These are phyloP conservation scores for Neuroscelio doddi DNA, from an alignment of 2,888 invertebrate genomes.

Conservation along the genomic window DNA sequence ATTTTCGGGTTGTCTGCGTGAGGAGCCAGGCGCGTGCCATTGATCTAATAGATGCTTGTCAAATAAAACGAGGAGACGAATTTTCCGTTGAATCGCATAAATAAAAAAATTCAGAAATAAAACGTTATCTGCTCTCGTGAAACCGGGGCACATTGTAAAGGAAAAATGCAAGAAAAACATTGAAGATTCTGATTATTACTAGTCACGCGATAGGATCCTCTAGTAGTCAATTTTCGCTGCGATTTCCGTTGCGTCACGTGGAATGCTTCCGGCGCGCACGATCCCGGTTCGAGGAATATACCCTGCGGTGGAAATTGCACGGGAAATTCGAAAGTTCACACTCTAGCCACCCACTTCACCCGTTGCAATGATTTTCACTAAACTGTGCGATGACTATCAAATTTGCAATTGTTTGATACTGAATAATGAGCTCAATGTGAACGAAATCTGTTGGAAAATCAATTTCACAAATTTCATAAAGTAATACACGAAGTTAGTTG, in stretches of 20 bases:
- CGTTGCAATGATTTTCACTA: slow-evolving; percentile 35
- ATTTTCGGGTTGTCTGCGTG: no score
- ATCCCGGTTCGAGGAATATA: slow-evolving; percentile 55
- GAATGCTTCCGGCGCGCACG: slow-evolving; percentile 59
- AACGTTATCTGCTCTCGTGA: no score
- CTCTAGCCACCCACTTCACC: slow-evolving; percentile 55
- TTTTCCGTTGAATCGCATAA: slow-evolving; percentile 19
- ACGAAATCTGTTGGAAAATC: background rate
- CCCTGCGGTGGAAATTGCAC: slow-evolving; percentile 67
- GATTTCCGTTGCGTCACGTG: slow-evolving; percentile 61
- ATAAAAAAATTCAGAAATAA: slow-evolving; percentile 6
- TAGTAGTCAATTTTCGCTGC: slow-evolving; percentile 63
- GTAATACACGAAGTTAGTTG: no score
- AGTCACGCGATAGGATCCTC: slow-evolving; percentile 40
- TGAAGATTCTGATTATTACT: slow-evolving; percentile 23
- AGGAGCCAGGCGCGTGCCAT: slow-evolving; percentile 28
- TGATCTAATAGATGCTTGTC: no score
- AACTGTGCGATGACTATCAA: slow-evolving; percentile 32
- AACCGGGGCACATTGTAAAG: no score
- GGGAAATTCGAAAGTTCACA: slow-evolving; percentile 69
- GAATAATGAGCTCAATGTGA: slow-evolving; percentile 16
- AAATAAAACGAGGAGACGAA: background rate
- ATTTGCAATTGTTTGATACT: slow-evolving; percentile 28
- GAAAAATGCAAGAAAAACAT: no score
- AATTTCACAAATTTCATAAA: background rate